Evolutionary conservation across 2,113 vertebrate species (phyloP), one percentile per base, ranked within the genome.

Genomic region (Turdus rufiventris): DNA sequence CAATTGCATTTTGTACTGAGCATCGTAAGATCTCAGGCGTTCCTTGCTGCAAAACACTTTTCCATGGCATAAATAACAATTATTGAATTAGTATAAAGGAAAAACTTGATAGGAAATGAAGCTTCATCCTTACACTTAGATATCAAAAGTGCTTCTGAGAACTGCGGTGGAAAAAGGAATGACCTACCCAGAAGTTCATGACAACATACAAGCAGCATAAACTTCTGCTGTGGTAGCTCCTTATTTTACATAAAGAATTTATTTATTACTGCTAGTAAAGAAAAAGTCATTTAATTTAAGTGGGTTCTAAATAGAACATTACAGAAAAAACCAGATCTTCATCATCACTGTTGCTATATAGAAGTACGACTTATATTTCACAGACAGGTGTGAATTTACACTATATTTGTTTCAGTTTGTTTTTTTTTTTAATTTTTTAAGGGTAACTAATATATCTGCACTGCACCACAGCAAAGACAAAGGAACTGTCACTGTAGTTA

Each of bases 21-120:
- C 15, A 18, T 50, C 12, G 4, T 6, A 75, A 72, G n/a, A 57
- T 53, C 6, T 38, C 50, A 65, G 0, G 0, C 47, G 18, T 21
- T 79, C 13, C 28, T 89, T 73, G 16, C 9, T 76, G 60, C 6
- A 77, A 62, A 90, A 70, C 38, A 63, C 3, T 40, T 82, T 43
- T 75, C 65, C 19, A 36, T 40, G 21, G 15, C 14, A 74, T 40
- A 56, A 74, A 60, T 38, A 11, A 16, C 14, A 89, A 63, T 34
- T 80, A 65, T 4, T 80, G n/a, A 78, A 67, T 33, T 62, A 57
- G 25, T 26, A 60, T 51, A 12, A 57, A 66, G 18, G 68, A n/a
- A 6, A 70, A 63, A 56, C 3, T 10, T 43, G 16, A 10, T 45
- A 63, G 53, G 23, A 95, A 87, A 63, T 71, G 40, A 74, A 66